phyloP scores from a whole-genome alignment of 1,140 invertebrate genomes.

The Drosophila sucinea region DNA sequence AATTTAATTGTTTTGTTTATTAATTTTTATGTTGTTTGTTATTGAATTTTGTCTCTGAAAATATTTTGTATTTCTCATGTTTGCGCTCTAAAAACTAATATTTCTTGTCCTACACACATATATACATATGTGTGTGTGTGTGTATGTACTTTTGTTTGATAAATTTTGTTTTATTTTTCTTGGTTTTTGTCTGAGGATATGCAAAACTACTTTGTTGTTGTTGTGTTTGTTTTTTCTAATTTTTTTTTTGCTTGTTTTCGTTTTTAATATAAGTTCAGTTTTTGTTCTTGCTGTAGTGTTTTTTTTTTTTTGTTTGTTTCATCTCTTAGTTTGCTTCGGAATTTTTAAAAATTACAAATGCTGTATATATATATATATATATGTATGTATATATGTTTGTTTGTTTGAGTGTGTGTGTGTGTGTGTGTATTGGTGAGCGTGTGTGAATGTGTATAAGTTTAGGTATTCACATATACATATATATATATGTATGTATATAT shows the following conservation, averaged over 20 bases:
- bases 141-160: constrained; percentile 35
- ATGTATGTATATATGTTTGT: constrained; percentile 26
- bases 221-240: constrained; percentile 44
- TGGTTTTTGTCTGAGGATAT: constrained; percentile 60
- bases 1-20: constrained; percentile 41
- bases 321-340: constrained; percentile 37
- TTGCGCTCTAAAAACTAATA: constrained; percentile 70
- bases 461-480: constrained; percentile 53
- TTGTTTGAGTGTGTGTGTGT: constrained; percentile 30
- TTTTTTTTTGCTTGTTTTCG: constrained; percentile 53
- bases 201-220: constrained; percentile 75
- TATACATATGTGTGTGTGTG: constrained; percentile 42
- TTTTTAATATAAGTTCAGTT: constrained; percentile 46
- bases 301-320: constrained; percentile 13
- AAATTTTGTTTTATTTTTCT: constrained; percentile 32
- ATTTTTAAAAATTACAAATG: constrained; percentile 41
- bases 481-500: constrained; percentile 59
- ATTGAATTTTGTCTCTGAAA: constrained; percentile 64
- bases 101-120: constrained; percentile 28
- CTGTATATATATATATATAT: constrained; percentile 16
- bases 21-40: constrained; percentile 30
- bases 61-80: constrained; percentile 46
- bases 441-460: constrained; percentile 61
- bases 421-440: constrained; percentile 42
- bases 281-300: constrained; percentile 27